Evolutionary conservation across 2,888 invertebrate species (phyloP).

Genomic region (Synanthedon myopaeformis): DNA sequence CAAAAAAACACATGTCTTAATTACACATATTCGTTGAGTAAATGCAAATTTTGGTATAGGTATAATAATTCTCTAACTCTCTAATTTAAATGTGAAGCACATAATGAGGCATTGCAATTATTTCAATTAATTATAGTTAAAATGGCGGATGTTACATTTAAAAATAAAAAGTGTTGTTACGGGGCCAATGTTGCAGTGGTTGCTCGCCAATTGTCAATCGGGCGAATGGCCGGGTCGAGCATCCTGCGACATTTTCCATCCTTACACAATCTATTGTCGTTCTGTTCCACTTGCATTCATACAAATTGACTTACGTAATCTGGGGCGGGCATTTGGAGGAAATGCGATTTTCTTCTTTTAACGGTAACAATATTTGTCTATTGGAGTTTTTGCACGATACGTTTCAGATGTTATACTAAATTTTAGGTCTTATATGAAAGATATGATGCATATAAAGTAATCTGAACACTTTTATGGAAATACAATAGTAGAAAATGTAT

Average conservation of each 20-base stretch:
- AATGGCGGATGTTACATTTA: neutral
- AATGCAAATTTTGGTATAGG: no score
- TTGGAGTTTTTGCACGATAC: no score
- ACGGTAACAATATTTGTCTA: neutral
- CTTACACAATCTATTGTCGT: constrained; percentile 51
- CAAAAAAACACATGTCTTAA: no score
- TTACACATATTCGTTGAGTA: no score
- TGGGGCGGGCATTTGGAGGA: constrained; percentile 7
- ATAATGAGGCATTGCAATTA: no score
- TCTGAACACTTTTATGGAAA: no score
- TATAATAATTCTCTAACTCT: no score
- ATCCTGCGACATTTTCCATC: constrained; percentile 41
- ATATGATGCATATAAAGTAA: no score
- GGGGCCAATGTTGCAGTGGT: constrained; percentile 7
- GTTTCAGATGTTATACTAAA: no score
- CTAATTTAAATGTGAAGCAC: no score
- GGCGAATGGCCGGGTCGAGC: constrained; percentile 15
- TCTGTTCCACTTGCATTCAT: constrained; percentile 51
- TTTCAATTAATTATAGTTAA: neutral
- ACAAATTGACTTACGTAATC: constrained; percentile 22
- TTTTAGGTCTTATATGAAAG: no score
- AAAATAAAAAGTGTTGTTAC: neutral
- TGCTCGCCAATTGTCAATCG: constrained; percentile 16
- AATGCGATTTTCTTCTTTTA: constrained; percentile 1
- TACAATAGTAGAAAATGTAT: no score